Base-by-base conservation (phyloP, 2,797 vertebrate species). In the Sebastes minor region DNA sequence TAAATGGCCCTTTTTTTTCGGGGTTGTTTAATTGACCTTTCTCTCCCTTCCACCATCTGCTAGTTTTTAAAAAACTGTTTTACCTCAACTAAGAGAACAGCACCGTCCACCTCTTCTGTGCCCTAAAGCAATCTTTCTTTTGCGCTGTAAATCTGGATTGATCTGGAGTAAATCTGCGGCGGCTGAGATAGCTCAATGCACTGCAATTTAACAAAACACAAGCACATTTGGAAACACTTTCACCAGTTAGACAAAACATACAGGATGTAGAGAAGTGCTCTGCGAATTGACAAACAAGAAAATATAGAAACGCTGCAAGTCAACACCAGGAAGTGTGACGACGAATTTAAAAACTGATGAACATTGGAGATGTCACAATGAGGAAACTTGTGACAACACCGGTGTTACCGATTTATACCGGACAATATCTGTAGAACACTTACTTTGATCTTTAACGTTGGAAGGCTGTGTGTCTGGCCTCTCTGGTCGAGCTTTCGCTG, bases 1-100 rank as follows among this genome's bases (percentile, higher is more conserved):
- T 56, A 20, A 8, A 20, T 23, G 23, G 8, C 25, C 16, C 25
- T 23, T 52, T 42, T 32, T 71, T 46, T 63, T 42, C 12, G 0
- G 4, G 3, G 28, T 75, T 46, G 35, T 60, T 82, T 25, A 14
- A 56, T 33, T 77, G 80, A 38, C 65, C 59, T 71, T 28, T 42
- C 22, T 73, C 63, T 38, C 22, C 30, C 23, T 53, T 72, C 33
- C 20, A 18, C 68, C 73, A 71, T 83, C 71, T 84, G 64, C 57
- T 61, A 4, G 8, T 52, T 25, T 67, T 57, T 10, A 73, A 30
- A 77, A 30, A 22, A 38, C 5, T 1, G 20, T 35, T 33, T 64
- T 18, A 60, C 59, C 49, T 74, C 62, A 14, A 2, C 20, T 16
- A 64, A 5, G 32, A 18, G 56, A 76, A 53, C 67, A 76, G 16